These are phyloP conservation scores for Chrysotoxum bicinctum DNA, from an alignment of 2,888 invertebrate species.

Conservation along the genomic window DNA sequence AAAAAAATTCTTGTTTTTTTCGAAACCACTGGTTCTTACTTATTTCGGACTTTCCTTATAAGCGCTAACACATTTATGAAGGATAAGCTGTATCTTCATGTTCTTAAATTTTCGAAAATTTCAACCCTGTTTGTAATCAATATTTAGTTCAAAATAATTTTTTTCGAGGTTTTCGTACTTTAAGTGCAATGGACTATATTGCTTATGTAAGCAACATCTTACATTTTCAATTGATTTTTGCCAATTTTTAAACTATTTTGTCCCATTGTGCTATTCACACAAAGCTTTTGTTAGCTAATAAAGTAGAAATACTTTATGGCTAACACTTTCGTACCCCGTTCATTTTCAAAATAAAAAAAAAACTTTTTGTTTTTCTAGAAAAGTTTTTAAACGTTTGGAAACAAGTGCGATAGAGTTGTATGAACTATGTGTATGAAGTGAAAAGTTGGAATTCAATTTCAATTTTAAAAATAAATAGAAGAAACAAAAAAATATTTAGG, in stretches of 20 bases:
- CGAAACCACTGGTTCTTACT: no score
- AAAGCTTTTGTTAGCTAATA: constrained; percentile 21
- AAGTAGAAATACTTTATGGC: constrained; percentile 44
- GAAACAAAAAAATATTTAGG: neutral
- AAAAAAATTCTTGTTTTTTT: no score
- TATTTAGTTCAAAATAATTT: no score
- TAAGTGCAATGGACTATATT: no score
- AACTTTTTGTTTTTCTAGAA: constrained; percentile 1
- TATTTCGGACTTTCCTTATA: no score
- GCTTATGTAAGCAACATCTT: no score
- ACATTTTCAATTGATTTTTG: neutral
- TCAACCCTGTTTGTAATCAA: no score
- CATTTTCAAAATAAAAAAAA: neutral
- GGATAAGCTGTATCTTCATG: no score
- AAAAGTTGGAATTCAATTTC: neutral
- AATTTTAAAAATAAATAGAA: neutral
- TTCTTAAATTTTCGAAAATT: no score
- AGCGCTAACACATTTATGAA: no score
- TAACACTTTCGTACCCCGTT: constrained; percentile 9
- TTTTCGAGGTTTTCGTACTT: no score
- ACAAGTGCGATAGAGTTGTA: neutral
- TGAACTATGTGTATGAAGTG: neutral
- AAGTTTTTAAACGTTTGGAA: constrained; percentile 6
- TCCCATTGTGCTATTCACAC: neutral
- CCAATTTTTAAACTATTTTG: neutral